phyloP scores from a whole-genome alignment of 2,888 invertebrate species.

The Rhagonycha fulva region DNA sequence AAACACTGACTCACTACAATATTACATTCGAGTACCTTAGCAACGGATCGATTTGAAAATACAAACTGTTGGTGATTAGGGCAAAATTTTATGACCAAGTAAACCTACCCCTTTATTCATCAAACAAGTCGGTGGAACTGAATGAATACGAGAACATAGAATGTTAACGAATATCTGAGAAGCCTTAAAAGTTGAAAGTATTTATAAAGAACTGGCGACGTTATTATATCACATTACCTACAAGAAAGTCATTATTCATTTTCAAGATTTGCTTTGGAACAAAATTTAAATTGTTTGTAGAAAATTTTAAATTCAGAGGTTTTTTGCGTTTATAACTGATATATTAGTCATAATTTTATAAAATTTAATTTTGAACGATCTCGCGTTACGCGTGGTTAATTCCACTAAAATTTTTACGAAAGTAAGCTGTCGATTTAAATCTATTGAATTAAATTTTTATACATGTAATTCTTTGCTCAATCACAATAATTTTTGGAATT shows the following conservation, averaged over 20 bases:
- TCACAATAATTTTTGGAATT: too few relatives aligned
- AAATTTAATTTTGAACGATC: too few relatives aligned
- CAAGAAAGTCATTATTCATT: background rate
- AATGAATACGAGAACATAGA: background rate
- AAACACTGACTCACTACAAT: conserved; percentile 16
- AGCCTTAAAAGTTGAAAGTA: conserved; percentile 5
- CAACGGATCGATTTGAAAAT: conserved; percentile 25
- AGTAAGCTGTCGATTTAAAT: too few relatives aligned
- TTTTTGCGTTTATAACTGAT: background rate
- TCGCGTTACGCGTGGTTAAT: too few relatives aligned
- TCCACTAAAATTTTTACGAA: too few relatives aligned
- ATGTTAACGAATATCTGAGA: background rate
- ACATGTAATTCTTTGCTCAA: too few relatives aligned
- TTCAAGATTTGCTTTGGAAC: background rate
- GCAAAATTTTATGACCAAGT: background rate
- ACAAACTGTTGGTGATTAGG: conserved; percentile 14
- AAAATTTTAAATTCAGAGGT: background rate
- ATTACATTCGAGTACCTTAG: conserved; percentile 22
- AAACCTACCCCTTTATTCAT: background rate
- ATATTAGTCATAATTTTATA: background rate
- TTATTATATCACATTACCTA: background rate
- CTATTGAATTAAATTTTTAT: too few relatives aligned
- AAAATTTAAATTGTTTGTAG: background rate
- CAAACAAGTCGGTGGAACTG: background rate
- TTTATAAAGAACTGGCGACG: background rate